A percentile compares a stretch with the other conserved stretches of the same genome.
Evolutionary conservation across 2,888 invertebrate species (phyloP).

Genomic region (Ectemnius cavifrons): DNA sequence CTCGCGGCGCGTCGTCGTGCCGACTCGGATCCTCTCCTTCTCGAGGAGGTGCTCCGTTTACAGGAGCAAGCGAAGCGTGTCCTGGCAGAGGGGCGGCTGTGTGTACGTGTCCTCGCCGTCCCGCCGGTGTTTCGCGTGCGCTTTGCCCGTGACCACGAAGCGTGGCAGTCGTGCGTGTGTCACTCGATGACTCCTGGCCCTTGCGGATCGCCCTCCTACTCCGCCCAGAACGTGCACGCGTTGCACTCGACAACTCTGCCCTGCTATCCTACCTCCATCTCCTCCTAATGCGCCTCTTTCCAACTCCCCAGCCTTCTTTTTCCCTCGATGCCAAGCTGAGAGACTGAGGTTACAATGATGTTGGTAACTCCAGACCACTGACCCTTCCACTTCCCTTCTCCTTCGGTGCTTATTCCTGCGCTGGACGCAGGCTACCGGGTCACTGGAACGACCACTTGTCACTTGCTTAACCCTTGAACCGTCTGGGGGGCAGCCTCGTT

Average conservation of each 20-base stretch:
- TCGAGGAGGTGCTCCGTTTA: conserved; percentile 55
- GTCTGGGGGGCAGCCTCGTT: conserved; percentile 2
- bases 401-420: conserved; percentile 3
- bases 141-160: conserved; percentile 76
- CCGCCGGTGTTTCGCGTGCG: conserved; percentile 65
- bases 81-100: conserved; percentile 39
- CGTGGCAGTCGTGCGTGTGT: conserved; percentile 77
- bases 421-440: conserved; percentile 22
- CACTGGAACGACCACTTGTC: conserved; percentile 31
- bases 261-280: conserved; percentile 26
- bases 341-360: conserved; percentile 22
- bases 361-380: conserved; percentile 39
- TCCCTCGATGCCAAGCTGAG: conserved; percentile 37
- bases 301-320: conserved; percentile 18
- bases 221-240: conserved; percentile 76
- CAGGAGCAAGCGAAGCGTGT: conserved; percentile 72
- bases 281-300: conserved; percentile 4
- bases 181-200: conserved; percentile 74
- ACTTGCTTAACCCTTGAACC: neutral
- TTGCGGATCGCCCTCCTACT: conserved; percentile 66
- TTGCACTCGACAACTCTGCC: conserved; percentile 26
- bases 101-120: conserved; percentile 38
- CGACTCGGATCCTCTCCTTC: conserved; percentile 34
- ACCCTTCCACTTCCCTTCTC: neutral
- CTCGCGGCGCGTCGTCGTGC: conserved; percentile 22